Evolutionary conservation across 2,888 invertebrate species (phyloP).

Genomic region (Trachelus tabidus): DNA sequence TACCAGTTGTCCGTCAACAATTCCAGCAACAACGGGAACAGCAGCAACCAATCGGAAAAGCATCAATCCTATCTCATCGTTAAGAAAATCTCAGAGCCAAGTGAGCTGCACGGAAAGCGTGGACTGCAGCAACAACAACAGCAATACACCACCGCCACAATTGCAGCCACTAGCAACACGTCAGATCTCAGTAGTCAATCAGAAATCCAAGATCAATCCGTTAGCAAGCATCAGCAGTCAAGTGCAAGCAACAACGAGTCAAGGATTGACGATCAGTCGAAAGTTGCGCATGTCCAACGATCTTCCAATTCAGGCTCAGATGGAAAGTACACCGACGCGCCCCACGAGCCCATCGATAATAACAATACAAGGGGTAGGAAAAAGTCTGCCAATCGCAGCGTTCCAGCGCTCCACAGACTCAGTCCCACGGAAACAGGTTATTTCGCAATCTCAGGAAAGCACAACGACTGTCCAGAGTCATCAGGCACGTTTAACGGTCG

Average conservation of each 20-base stretch:
- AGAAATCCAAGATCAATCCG: slow-evolving; percentile 32
- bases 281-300: slow-evolving; percentile 30
- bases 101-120: neutral
- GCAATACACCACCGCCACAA: slow-evolving; percentile 2
- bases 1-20: slow-evolving; percentile 37
- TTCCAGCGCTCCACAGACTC: slow-evolving; percentile 49
- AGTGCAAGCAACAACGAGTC: slow-evolving; percentile 36
- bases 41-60: slow-evolving; percentile 38
- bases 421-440: neutral
- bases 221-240: slow-evolving; percentile 43
- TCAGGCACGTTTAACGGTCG: slow-evolving; percentile 32
- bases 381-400: slow-evolving; percentile 42
- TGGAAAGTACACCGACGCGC: no score
- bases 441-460: slow-evolving; percentile 24
- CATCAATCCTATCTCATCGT: slow-evolving; percentile 54
- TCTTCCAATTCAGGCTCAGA: no score
- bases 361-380: slow-evolving; percentile 16
- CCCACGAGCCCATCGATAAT: no score
- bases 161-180: neutral
- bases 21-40: neutral
- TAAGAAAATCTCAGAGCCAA: slow-evolving; percentile 48
- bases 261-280: slow-evolving; percentile 29
- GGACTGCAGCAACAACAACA: slow-evolving; percentile 4
- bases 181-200: slow-evolving; percentile 16
- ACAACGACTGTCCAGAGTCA: slow-evolving; percentile 24